phyloP scores from a whole-genome alignment of 2,113 vertebrate species.

The Rafetus swinhoei region DNA sequence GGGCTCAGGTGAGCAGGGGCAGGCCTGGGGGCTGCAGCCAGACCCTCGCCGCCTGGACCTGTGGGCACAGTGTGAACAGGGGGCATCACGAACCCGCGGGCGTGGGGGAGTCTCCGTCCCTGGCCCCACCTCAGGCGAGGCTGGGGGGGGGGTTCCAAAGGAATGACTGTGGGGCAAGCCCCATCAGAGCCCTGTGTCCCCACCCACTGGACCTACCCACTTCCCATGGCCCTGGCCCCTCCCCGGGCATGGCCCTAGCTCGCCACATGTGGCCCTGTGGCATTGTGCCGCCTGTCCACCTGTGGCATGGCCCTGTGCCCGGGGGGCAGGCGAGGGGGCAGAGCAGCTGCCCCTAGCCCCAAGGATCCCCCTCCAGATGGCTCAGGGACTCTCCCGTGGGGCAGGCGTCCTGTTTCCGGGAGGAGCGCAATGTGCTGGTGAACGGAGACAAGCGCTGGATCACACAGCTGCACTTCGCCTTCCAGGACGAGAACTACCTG shows the following conservation, averaged over 20 bases:
- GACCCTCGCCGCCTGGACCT: no score
- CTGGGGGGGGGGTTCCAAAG: no score
- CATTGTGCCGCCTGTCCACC: not conserved
- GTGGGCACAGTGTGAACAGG: no score
- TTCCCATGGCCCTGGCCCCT: no score
- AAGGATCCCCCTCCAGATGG: not conserved
- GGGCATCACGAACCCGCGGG: no score
- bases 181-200: not conserved
- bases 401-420: constrained; percentile 87
- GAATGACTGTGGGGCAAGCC: not conserved
- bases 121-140: no score
- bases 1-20: no score
- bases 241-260: no score
- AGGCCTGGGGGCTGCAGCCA: no score
- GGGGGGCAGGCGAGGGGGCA: no score
- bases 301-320: no score
- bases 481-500: constrained; percentile 90
- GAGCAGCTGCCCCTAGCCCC: not conserved
- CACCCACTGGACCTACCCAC: not conserved
- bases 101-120: no score
- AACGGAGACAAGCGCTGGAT: constrained; percentile 87
- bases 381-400: not conserved
- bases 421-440: constrained; percentile 88
- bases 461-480: constrained; percentile 88
- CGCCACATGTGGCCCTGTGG: not conserved